Conservation (phyloP, 2,888 invertebrate species). For the Liodrosophila aerea region DNA sequence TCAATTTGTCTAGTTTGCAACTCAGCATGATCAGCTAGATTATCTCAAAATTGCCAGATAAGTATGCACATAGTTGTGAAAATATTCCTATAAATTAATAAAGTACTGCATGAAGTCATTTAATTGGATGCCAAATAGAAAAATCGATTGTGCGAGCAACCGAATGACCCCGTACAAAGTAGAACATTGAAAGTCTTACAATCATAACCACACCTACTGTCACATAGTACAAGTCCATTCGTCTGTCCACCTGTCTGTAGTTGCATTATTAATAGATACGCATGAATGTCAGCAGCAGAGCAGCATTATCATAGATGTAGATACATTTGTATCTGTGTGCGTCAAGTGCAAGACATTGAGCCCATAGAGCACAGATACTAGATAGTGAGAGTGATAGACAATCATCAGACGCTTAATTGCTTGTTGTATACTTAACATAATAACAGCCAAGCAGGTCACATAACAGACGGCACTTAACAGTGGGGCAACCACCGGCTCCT, state of each 20-base stretch:
- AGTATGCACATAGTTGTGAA: no score
- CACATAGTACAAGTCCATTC: neutral
- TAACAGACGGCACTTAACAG: conserved; percentile 44
- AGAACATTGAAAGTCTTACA: conserved; percentile 24
- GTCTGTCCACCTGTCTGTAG: neutral
- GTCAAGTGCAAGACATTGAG: conserved; percentile 22
- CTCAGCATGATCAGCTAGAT: no score
- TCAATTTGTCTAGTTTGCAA: no score
- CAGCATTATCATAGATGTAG: conserved; percentile 14
- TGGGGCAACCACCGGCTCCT: neutral
- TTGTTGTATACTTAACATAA: conserved; percentile 75
- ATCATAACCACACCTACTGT: conserved; percentile 13
- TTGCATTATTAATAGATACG: conserved; percentile 20
- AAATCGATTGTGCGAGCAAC: conserved; percentile 36
- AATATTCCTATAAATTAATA: no score
- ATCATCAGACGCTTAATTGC: conserved; percentile 62
- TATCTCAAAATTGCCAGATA: neutral
- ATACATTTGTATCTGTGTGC: conserved; percentile 20
- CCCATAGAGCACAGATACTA: conserved; percentile 6
- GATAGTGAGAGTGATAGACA: conserved; percentile 14
- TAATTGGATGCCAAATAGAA: conserved; percentile 1
- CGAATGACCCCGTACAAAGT: conserved; percentile 29
- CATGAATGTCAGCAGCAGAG: conserved; percentile 21
- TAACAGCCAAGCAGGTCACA: conserved; percentile 65
- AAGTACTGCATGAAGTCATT: no score